A percentile compares a stretch with the other conserved stretches of the same genome.
phyloP scores from a whole-genome alignment of 2,113 vertebrate species.

The Raja brachyura region DNA sequence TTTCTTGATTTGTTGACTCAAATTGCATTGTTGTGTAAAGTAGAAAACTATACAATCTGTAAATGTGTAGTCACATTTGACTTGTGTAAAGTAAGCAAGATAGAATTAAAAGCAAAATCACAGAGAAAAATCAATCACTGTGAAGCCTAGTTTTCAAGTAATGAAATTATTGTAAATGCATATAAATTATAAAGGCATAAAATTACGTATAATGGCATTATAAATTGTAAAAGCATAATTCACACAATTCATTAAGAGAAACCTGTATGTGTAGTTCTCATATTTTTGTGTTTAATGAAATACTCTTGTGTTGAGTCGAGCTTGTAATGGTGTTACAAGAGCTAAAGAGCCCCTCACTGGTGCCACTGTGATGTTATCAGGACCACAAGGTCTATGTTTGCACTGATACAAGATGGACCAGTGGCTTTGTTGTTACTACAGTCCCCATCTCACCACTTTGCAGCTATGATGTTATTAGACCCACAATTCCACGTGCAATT shows the following conservation, averaged over 20 bases:
- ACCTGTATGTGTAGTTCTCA: not conserved
- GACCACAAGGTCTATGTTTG: not conserved
- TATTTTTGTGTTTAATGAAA: not conserved
- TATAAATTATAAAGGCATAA: not conserved
- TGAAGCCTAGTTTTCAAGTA: not conserved
- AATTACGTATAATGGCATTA: no score
- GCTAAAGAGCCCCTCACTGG: not conserved
- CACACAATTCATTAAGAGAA: not conserved
- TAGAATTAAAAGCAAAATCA: not conserved
- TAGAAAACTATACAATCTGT: not conserved
- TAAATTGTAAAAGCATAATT: not conserved
- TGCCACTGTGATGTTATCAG: constrained; percentile 22
- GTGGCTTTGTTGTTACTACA: not conserved
- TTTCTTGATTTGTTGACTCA: not conserved
- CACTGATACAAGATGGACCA: not conserved
- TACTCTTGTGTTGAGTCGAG: not conserved
- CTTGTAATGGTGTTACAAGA: not conserved
- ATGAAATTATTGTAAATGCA: not conserved
- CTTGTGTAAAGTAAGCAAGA: not conserved
- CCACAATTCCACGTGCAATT: not conserved
- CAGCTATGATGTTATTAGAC: not conserved
- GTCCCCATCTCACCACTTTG: not conserved
- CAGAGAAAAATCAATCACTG: not conserved
- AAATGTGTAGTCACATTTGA: not conserved
- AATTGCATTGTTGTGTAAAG: not conserved